phyloP scores from a whole-genome alignment of 1,140 invertebrate genomes.

The Centruroides vittatus region DNA sequence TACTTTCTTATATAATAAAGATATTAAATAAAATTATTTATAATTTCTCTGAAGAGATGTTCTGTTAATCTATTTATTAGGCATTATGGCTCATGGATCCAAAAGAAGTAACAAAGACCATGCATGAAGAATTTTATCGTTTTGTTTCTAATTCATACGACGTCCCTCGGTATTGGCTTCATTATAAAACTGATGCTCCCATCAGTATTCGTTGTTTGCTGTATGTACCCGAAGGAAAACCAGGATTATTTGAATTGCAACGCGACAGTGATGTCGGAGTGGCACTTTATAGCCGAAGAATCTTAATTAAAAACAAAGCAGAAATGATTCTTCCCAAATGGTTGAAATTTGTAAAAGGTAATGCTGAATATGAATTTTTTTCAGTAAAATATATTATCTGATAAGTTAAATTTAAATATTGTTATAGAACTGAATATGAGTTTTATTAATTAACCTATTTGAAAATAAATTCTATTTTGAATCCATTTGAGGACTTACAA shows the following conservation, averaged over 20 bases:
- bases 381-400: too few relatives aligned
- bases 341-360: slow-evolving; percentile 84
- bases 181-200: slow-evolving; percentile 79
- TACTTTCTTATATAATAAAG: too few relatives aligned
- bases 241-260: slow-evolving; percentile 68
- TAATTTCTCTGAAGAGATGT: too few relatives aligned
- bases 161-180: slow-evolving; percentile 62
- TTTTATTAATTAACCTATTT: too few relatives aligned
- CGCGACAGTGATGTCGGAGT: slow-evolving; percentile 55
- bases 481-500: too few relatives aligned
- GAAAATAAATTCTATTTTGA: too few relatives aligned
- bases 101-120: slow-evolving; percentile 65
- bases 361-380: slow-evolving; percentile 18
- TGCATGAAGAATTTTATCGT: slow-evolving; percentile 76
- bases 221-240: slow-evolving; percentile 79
- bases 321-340: slow-evolving; percentile 87
- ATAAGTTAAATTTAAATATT: too few relatives aligned
- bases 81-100: slow-evolving; percentile 87
- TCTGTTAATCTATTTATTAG: slow-evolving; percentile 37
- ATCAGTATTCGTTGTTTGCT: slow-evolving; percentile 77
- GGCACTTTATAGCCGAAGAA: slow-evolving; percentile 69
- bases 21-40: too few relatives aligned
- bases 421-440: too few relatives aligned
- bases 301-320: slow-evolving; percentile 76
- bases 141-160: slow-evolving; percentile 75